Conservation (phyloP, 2,113 vertebrate genomes). For the Oreochromis niloticus region DNA sequence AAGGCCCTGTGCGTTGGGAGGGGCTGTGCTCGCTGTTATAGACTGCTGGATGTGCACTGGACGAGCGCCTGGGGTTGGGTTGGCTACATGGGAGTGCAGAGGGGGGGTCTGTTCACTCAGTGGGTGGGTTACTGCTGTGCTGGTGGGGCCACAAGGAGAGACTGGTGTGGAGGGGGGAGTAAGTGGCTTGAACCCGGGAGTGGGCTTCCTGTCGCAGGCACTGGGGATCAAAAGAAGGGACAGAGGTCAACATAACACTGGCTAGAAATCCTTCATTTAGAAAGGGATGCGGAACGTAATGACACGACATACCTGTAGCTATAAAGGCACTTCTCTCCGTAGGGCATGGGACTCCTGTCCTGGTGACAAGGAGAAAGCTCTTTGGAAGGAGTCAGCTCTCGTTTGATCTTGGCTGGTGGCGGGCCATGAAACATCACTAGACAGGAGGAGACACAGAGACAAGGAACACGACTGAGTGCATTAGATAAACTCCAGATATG, state of each 20-base stretch:
- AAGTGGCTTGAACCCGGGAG: slow-evolving; percentile 89
- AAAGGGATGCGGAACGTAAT: not conserved
- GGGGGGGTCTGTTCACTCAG: slow-evolving; percentile 62
- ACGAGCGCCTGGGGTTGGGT: slow-evolving; percentile 11
- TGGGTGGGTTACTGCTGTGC: slow-evolving; percentile 37
- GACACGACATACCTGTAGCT: slow-evolving; percentile 83
- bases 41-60: slow-evolving; percentile 44
- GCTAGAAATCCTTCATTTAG: not conserved
- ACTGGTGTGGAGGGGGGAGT: slow-evolving; percentile 85
- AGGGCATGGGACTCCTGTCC: slow-evolving; percentile 83
- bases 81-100: slow-evolving; percentile 59
- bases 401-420: slow-evolving; percentile 90
- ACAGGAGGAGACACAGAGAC: not conserved
- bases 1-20: slow-evolving; percentile 55
- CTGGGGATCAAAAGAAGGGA: slow-evolving; percentile 61
- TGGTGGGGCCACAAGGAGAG: slow-evolving; percentile 73
- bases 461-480: not conserved
- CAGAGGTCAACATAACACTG: not conserved
- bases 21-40: not conserved
- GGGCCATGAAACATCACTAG: slow-evolving; percentile 95
- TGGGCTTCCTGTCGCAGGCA: slow-evolving; percentile 94
- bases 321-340: slow-evolving; percentile 99
- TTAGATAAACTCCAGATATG: slow-evolving; percentile 49
- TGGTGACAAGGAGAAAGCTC: slow-evolving; percentile 87
- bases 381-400: slow-evolving; percentile 86